Base-by-base conservation (phyloP, 1,140 invertebrate species). In the Pogonus chalceus region DNA sequence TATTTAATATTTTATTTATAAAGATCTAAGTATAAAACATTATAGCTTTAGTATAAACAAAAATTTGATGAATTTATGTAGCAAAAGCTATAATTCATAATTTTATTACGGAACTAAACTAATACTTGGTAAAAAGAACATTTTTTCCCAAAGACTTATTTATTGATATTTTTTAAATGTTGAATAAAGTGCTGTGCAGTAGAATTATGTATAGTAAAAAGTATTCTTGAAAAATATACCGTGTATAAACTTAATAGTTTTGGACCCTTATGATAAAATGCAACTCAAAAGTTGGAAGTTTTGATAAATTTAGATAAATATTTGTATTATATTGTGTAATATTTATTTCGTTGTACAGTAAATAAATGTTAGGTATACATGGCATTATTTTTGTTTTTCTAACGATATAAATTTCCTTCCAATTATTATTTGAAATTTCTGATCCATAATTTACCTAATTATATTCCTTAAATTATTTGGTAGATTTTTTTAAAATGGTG, bases 281-380 rank as follows among this genome's bases (percentile, higher is more conserved):
- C n/a, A n/a, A n/a, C n/a, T n/a, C n/a, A n/a, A n/a, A n/a, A n/a
- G n/a, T n/a, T n/a, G n/a, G n/a, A n/a, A n/a, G n/a, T n/a, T n/a
- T n/a, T n/a, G n/a, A n/a, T n/a, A n/a, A n/a, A n/a, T n/a, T n/a
- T n/a, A n/a, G n/a, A n/a, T n/a, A n/a, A n/a, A 4, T 43, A 18
- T 4, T 43, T 43, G 37, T 43, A 43, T 18, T 10, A 10, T 43
- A 43, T 43, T 43, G 7, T 43, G 37, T 43, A 43, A 43, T 43
- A 43, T 43, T 43, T 43, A 43, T 12, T 43, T 43, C 9, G 37
- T 43, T 43, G 37, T 43, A 43, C 37, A 43, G 37, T 43, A 10
- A 43, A 43, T 43, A 43, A 43, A 43, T 43, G 18, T 43, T 43
- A 43, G 37, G 37, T 43, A 10, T 43, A 43, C 18, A 43, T 43